Percentiles rank a stretch among this genome's conserved stretches.
Conservation (phyloP, 2,888 invertebrate species). For the Cabera pusaria region DNA sequence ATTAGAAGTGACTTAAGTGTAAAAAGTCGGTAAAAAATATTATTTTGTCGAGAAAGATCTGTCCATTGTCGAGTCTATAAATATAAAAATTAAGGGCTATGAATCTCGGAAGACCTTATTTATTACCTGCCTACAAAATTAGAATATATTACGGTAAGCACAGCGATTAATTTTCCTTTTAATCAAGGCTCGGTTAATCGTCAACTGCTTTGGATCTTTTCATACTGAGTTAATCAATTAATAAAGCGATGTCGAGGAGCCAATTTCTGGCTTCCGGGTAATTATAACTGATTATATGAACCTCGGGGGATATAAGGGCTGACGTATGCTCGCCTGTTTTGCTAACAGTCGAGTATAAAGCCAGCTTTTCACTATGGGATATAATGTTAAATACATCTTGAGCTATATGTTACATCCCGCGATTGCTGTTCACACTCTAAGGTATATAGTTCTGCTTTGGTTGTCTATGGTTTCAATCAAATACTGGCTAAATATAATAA, state of each 20-base stretch:
- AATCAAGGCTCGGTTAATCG: slow-evolving; percentile 26
- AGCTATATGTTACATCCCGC: no score
- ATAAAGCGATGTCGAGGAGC: slow-evolving; percentile 18
- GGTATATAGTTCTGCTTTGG: no score
- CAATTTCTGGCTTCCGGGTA: slow-evolving; percentile 30
- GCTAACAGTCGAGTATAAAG: no score
- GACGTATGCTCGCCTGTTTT: no score
- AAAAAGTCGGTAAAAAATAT: no score
- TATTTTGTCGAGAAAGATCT: no score
- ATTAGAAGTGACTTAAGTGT: no score
- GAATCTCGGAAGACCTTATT: slow-evolving; percentile 16
- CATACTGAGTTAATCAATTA: slow-evolving; percentile 44
- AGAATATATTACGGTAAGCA: slow-evolving; percentile 20
- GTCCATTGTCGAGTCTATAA: not conserved
- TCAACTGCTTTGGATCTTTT: slow-evolving; percentile 35
- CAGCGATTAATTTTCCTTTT: slow-evolving; percentile 24
- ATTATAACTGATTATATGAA: slow-evolving; percentile 20
- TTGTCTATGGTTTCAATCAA: no score
- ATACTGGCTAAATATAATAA: no score
- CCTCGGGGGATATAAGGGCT: slow-evolving; percentile 14
- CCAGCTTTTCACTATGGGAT: no score
- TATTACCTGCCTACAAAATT: slow-evolving; percentile 22
- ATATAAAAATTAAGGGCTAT: slow-evolving; percentile 10
- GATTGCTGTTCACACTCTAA: no score
- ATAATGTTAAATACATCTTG: no score